Percentiles rank a stretch among this genome's conserved stretches.
phyloP scores from a whole-genome alignment of 2,113 vertebrate species.

The Pluvialis apricaria region DNA sequence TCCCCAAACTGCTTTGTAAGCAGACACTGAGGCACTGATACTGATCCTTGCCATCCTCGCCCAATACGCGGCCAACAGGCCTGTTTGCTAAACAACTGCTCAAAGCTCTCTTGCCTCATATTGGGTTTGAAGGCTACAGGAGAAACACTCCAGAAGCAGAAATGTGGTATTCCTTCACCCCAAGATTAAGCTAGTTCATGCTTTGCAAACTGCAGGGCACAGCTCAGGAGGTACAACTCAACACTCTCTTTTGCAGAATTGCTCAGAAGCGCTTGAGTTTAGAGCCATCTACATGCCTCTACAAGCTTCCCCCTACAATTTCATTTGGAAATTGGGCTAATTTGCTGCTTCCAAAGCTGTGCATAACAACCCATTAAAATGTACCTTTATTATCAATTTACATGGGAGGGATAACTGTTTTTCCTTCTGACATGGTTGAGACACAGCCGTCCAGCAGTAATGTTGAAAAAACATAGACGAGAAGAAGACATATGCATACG shows the following conservation, averaged over 20 bases:
- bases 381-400: constrained; percentile 89
- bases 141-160: neutral
- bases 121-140: neutral
- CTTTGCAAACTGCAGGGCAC: neutral
- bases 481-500: constrained; percentile 88
- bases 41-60: neutral
- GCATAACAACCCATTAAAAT: neutral
- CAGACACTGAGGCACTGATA: neutral
- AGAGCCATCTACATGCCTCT: neutral
- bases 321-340: neutral
- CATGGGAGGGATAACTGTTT: constrained; percentile 67
- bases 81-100: neutral
- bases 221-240: neutral
- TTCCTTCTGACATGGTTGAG: constrained; percentile 23
- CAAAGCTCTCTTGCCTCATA: neutral
- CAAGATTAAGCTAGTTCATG: neutral
- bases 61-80: neutral
- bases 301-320: neutral
- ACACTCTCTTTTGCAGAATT: neutral
- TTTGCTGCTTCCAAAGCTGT: neutral
- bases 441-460: constrained; percentile 71
- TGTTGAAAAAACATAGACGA: constrained; percentile 86
- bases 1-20: neutral
- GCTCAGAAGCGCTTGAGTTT: neutral
- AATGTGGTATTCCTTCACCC: neutral